Conservation (phyloP, 1,140 invertebrate species). For the Periplaneta americana region DNA sequence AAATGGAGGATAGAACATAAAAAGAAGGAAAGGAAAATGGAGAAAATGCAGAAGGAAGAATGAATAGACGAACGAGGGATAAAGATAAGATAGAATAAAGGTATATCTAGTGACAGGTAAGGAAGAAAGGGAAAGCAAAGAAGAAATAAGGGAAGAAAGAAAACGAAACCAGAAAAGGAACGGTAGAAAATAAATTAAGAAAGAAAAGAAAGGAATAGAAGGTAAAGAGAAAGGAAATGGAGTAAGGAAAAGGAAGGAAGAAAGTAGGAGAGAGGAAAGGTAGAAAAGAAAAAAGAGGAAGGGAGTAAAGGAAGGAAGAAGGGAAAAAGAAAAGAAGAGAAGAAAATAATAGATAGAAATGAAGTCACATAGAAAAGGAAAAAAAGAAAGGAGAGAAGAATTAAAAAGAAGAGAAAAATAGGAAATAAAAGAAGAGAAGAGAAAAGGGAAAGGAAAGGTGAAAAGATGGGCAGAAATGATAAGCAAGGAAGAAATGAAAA, state of each 20-base stretch:
- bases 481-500: neutral
- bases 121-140: constrained; percentile 18
- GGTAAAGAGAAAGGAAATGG: constrained; percentile 23
- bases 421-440: neutral
- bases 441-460: neutral
- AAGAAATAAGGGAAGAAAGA: constrained; percentile 15
- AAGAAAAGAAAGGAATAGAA: constrained; percentile 32
- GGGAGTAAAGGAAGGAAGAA: constrained; percentile 24
- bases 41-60: neutral
- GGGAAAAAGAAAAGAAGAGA: neutral
- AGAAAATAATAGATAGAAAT: neutral
- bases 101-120: no score
- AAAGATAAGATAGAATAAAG: no score
- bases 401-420: neutral
- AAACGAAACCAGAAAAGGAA: constrained; percentile 18
- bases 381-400: neutral
- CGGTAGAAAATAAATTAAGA: constrained; percentile 18
- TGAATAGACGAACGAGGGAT: no score
- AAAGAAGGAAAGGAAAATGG: neutral
- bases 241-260: neutral
- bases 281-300: constrained; percentile 35
- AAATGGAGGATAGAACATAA: no score
- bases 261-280: constrained; percentile 17
- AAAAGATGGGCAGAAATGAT: neutral
- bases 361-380: neutral